These are phyloP conservation scores for Hydrozoanthus tunicans DNA, from an alignment of 64 coral and sea anemone genomes.

Conservation along the genomic window DNA sequence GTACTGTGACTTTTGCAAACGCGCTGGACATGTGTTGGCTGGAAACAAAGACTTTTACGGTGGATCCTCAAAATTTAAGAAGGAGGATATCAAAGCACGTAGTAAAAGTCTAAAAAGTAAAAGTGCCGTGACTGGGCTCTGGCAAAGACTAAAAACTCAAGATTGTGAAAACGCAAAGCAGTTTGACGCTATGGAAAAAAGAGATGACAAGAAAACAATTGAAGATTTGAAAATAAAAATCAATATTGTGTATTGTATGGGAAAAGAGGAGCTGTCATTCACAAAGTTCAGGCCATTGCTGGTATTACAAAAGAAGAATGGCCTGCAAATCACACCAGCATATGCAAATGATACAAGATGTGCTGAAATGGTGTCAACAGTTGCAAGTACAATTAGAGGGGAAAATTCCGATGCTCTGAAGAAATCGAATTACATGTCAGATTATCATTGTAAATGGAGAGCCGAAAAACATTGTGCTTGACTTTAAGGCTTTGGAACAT, in stretches of 20 bases:
- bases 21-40: not conserved
- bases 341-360: not conserved
- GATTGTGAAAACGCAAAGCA: not conserved
- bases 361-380: slow-evolving; percentile 4
- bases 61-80: not conserved
- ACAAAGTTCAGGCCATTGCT: slow-evolving; percentile 4
- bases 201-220: not conserved
- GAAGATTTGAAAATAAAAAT: slow-evolving; percentile 19
- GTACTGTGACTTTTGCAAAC: not conserved
- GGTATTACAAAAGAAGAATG: slow-evolving; percentile 14
- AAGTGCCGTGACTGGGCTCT: not conserved
- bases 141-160: not conserved
- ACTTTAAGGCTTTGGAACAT: slow-evolving; percentile 6
- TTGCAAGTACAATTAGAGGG: not conserved
- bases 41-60: not conserved
- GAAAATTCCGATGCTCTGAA: not conserved
- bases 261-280: not conserved
- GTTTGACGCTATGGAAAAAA: not conserved
- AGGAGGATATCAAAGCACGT: not conserved
- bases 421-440: slow-evolving; percentile 1
- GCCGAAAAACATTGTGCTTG: slow-evolving; percentile 11
- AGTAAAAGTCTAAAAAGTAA: not conserved
- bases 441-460: not conserved
- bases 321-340: not conserved
- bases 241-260: slow-evolving; percentile 13